Evolutionary conservation across 2,797 vertebrate genomes (phyloP), one percentile per base, ranked within the genome.

Genomic region (Hirundo rustica): DNA sequence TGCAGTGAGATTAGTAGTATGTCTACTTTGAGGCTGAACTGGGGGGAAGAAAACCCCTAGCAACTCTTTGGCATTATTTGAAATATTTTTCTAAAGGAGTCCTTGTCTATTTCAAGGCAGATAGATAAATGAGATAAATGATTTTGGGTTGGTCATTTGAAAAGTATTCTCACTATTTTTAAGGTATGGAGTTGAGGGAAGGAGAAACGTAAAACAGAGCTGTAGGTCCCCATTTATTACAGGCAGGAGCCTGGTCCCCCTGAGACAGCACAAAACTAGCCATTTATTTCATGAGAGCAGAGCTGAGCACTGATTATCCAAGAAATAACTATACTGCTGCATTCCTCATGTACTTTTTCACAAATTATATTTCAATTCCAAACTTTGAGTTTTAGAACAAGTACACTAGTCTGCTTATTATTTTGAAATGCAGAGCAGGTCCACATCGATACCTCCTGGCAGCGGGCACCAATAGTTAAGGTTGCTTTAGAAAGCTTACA

Each of bases 41-140:
- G 14, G 7, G 9, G 1, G 2, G 2, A 18, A 4, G 5, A 26
- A 40, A 26, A 7, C 1, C 5, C 16, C 13, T 23, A 36, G 17
- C 0, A 4, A 48, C 8, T 64, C 36, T 30, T 14, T n/a, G 40
- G 17, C 16, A 8, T 53, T 30, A 19, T 51, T 51, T 67, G 11
- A 78, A 81, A 70, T 73, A 34, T 36, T 86, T 94, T 91, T 87
- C 32, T 45, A 32, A 80, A 88, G 29, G 15, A 48, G 17, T 34
- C 21, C 6, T 55, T 83, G 58, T n/a, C 5, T 50, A 44, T 55
- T 83, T 77, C 21, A 34, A 47, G 61, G 25, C 21, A 21, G 57
- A n/a, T 23, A 18, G 68, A 19, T 29, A 17, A 17, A 65, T 55
- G 40, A 83, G 30, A 25, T n/a, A 5, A 61, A 50, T 34, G 5